These are phyloP conservation scores for Drosophila prosaltans DNA, from an alignment of 1,140 invertebrate genomes.

Conservation along the genomic window DNA sequence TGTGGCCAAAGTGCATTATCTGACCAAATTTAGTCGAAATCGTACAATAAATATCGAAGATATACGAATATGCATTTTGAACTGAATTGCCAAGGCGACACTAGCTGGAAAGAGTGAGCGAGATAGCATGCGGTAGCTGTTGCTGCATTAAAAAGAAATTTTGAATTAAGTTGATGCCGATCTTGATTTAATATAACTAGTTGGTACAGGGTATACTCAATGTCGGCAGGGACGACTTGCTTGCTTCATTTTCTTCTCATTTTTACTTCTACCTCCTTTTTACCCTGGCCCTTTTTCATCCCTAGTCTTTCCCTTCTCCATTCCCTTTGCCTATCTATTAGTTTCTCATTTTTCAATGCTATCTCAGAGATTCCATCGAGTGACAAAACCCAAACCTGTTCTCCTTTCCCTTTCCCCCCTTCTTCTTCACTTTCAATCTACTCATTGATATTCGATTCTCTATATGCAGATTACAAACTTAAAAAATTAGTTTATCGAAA, in stretches of 20 bases:
- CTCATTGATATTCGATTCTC: constrained; percentile 34
- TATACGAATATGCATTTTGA: too few relatives aligned
- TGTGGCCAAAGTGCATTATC: too few relatives aligned
- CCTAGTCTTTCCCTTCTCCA: background rate
- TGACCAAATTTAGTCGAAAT: too few relatives aligned
- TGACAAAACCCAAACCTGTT: constrained; percentile 45
- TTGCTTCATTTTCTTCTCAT: constrained; percentile 21
- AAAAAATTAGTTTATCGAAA: constrained; percentile 64
- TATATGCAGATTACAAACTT: constrained; percentile 39
- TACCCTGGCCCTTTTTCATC: constrained; percentile 28
- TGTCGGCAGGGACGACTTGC: too few relatives aligned
- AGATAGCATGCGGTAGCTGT: too few relatives aligned
- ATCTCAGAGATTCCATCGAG: constrained; percentile 55
- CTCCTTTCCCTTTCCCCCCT: background rate
- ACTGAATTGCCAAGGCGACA: too few relatives aligned
- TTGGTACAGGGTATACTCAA: too few relatives aligned
- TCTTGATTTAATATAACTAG: too few relatives aligned
- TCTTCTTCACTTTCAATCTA: background rate
- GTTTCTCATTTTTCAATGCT: constrained; percentile 65
- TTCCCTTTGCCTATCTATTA: constrained; percentile 41
- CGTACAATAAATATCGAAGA: too few relatives aligned
- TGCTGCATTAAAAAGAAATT: too few relatives aligned
- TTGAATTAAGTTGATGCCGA: too few relatives aligned
- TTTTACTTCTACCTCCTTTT: constrained; percentile 31
- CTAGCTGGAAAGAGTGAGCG: too few relatives aligned